Percentiles rank a stretch among this genome's conserved stretches.
Evolutionary conservation across 2,888 invertebrate species (phyloP).

Genomic region (Hypercompe scribonia): DNA sequence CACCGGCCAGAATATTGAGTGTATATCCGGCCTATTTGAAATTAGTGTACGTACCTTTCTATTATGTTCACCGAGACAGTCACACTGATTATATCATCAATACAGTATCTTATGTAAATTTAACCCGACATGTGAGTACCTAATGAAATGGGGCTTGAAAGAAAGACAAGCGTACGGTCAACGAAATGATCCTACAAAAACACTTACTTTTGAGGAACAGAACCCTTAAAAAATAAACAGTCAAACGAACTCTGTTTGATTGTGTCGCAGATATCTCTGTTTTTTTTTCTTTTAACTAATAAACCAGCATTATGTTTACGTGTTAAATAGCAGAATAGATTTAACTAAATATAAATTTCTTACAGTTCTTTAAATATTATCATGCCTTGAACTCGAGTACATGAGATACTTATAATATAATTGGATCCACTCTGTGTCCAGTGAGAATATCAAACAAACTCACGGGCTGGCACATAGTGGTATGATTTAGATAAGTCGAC

Average conservation of each 20-base stretch:
- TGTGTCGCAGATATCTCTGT: background rate
- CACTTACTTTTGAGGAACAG: too few relatives aligned
- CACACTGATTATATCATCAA: too few relatives aligned
- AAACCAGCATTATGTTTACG: background rate
- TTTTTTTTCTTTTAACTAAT: background rate
- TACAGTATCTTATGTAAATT: too few relatives aligned
- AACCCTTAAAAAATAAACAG: background rate
- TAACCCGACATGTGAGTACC: background rate
- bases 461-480: slow-evolving; percentile 58
- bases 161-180: too few relatives aligned
- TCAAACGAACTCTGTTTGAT: background rate
- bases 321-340: background rate
- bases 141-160: background rate
- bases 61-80: too few relatives aligned
- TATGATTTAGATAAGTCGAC: slow-evolving; percentile 72
- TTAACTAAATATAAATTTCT: background rate
- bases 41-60: too few relatives aligned
- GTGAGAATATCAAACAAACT: slow-evolving; percentile 63
- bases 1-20: too few relatives aligned
- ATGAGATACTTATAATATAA: slow-evolving; percentile 27
- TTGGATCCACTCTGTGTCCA: slow-evolving; percentile 38
- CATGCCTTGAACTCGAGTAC: background rate
- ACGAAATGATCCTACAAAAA: background rate
- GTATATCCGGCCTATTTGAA: too few relatives aligned
- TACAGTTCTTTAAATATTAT: background rate